Base-by-base conservation (phyloP, 2,113 vertebrate species). In the Albula glossodonta region DNA sequence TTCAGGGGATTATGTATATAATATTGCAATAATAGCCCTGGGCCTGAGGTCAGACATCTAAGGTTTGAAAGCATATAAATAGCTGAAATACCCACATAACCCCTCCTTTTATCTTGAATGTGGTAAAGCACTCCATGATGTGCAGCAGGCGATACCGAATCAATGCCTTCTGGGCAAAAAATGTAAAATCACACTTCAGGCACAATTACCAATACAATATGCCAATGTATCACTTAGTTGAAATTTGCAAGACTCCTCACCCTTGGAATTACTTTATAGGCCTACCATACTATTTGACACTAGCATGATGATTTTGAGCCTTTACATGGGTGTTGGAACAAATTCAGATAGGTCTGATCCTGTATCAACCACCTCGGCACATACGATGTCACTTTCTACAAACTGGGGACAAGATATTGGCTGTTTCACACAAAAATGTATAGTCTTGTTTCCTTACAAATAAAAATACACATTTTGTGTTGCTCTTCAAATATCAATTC, bases 21-120 rank as follows among this genome's bases (percentile, higher is more conserved):
- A 11, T 80, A 86, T 83, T 25, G 79, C 81, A 52, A 78, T 77
- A 88, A 85, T 74, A 57, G 51, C 84, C 80, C 81, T 31, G 70
- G 70, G 10, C 2, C 70, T 74, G 2, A 70, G 63, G 19, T 31
- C n/a, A 12, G 12, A 12, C 53, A 9, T 6, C 53, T 12, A 12
- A 12, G 6, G 7, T 74, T 8, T 25, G 70, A 74, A 74, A 74
- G 22, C 5, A 22, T 31, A 31, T 74, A 31, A 22, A 74, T 31
- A 8, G 8, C 70, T 74, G n/a, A 74, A 74, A 25, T 9, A 31
- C 25, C 22, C 8, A 31, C 63, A 22, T 6, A 6, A n/a, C 22
- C 60, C 70, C 31, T 74, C 22, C 60, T 66, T 66, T 66, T 66
- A 66, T 66, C 60, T 66, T 22, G 3, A 41, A 5, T 22, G 60